Evolutionary conservation across 2,888 invertebrate species (phyloP).

Genomic region (Drosophila recens): DNA sequence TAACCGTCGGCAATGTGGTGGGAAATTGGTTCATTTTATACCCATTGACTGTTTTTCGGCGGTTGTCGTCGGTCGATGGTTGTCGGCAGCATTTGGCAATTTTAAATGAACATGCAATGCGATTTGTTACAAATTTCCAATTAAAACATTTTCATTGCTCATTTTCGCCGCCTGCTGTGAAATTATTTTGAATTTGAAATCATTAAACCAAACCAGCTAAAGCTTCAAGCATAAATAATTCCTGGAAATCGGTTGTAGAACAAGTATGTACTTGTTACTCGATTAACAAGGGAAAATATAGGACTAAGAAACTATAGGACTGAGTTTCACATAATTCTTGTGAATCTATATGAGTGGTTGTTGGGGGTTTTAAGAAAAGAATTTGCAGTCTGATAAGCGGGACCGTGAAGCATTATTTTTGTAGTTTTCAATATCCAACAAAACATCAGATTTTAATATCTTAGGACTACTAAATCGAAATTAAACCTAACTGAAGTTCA

Average conservation of each 20-base stretch:
- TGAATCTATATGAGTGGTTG: too few species aligned
- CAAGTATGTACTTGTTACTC: neutral
- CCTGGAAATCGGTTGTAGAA: neutral
- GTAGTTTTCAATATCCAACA: too few species aligned
- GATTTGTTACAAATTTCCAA: constrained; percentile 71
- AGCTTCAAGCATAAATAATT: constrained; percentile 13
- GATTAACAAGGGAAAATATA: neutral
- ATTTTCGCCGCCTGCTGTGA: constrained; percentile 34
- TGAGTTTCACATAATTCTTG: too few species aligned
- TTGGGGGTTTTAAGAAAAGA: too few species aligned
- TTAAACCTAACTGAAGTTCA: too few species aligned
- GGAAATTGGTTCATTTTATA: constrained; percentile 80
- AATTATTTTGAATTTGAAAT: constrained; percentile 1
- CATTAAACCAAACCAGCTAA: neutral
- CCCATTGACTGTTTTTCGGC: constrained; percentile 56
- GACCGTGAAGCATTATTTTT: too few species aligned
- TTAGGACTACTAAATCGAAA: too few species aligned
- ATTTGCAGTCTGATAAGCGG: too few species aligned
- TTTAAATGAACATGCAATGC: constrained; percentile 75
- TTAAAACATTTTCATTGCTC: constrained; percentile 63
- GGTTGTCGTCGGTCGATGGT: constrained; percentile 3
- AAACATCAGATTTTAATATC: too few species aligned
- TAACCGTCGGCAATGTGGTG: constrained; percentile 65
- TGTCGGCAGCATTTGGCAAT: constrained; percentile 54
- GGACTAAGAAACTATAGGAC: neutral